Base-by-base conservation (phyloP, 2,797 vertebrate genomes). In the Mus caroli region DNA sequence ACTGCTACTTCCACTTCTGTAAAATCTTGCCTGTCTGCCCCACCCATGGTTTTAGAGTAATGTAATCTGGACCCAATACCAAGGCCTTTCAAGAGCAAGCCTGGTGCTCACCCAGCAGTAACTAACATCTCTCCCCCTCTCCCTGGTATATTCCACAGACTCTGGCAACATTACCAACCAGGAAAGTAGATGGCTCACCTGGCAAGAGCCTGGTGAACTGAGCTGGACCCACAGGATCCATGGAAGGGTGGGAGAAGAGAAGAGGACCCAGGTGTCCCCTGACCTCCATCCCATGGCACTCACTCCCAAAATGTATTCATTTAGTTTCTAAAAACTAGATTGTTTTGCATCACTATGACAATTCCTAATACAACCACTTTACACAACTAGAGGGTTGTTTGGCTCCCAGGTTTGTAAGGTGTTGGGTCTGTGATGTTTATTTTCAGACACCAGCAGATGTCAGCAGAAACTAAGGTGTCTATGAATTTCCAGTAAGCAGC, bases 401-500 rank as follows among this genome's bases (percentile, higher is more conserved):
- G 60, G 28, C 60, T 50, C 82, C 40, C 43, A 46, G 40, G 28
- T 54, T 54, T 54, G 40, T 20, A 13, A 56, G 50, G 24, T 73
- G 22, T 43, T 28, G 10, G 12, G 62, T 26, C 31, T 86, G 20
- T 67, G 34, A 73, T 58, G 60, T 71, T 97, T 96, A 83, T 64
- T 92, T 96, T 58, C 82, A 92, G 43, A 88, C 11, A 92, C 97
- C 98, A 98, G 97, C 91, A 98, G 98, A 94, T 98, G 98, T 98
- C 98, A 98, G 97, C 62, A 97, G 24, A 98, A 97, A 64, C 84
- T 94, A 97, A 97, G 91, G 22, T 31, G 56, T 52, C 73, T 7
- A 22, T 8, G n/a, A 69, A 64, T 60, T 89, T 54, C 24, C 11
- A 54, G 10, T 46, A 76, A 84, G 62, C 13, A 78, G 13, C 2